Base-by-base conservation (phyloP, 2,888 invertebrate genomes). In the Cabera pusaria region DNA sequence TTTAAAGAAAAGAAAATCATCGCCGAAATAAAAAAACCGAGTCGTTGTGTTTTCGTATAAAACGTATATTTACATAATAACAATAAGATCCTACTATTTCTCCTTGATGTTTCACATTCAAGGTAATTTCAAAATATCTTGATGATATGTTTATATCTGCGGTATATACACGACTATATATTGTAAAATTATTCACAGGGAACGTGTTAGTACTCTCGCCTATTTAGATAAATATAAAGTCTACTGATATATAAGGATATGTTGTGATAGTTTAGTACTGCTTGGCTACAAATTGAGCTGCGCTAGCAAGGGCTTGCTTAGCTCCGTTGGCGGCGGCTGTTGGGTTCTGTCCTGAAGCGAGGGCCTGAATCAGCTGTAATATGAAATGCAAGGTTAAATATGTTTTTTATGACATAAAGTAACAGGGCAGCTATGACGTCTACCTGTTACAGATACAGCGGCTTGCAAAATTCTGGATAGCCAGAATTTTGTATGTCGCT, bases 21-120 rank as follows among this genome's bases (percentile, higher is more conserved):
- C 39, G 57, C 56, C 64, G 40, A 63, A 75, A 77, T 72, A 57
- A 77, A 78, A 79, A n/a, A 76, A 77, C 80, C 4, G 14, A 14
- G 14, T 14, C 14, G 14, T 14, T 14, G 14, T 14, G 14, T 14
- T 69, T 62, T 57, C 34, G 39, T 58, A 62, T 68, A 74, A 57
- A 76, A 73, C 61, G 56, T 81, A 77, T 82, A 81, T 79, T 76
- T 76, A 72, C 66, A 69, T 39, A 60, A 64, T 57, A 58, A 69
- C 66, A 69, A 44, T 40, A 56, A 59, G 56, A 58, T 37, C 23
- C 12, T 39, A 37, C 36, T 41, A 49, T 46, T 57, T 55, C 57
- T 45, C 35, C 1, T n/a, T n/a, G n/a, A n/a, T n/a, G n/a, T n/a
- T n/a, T n/a, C n/a, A n/a, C n/a, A n/a, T n/a, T n/a, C n/a, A n/a